phyloP scores from a whole-genome alignment of 1,140 invertebrate genomes.

The Sarcophaga bullata region DNA sequence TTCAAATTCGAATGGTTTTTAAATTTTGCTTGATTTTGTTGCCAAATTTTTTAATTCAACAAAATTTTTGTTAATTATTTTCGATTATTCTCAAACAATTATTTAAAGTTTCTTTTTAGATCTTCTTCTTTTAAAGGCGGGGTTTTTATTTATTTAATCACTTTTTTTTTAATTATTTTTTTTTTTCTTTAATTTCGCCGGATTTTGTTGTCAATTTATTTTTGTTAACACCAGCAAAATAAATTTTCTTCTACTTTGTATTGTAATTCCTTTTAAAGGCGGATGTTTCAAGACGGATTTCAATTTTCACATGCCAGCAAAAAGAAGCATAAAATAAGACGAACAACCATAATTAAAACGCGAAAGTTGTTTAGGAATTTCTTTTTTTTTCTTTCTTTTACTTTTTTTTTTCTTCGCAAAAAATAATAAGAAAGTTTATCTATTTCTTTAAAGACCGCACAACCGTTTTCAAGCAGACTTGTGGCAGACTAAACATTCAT shows the following conservation, averaged over 20 bases:
- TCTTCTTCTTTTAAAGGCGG: neutral
- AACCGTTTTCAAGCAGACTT: constrained; percentile 60
- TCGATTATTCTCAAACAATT: neutral
- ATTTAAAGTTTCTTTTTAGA: neutral
- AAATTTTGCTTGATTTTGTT: neutral
- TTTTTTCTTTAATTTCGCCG: neutral
- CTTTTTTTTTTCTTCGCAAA: constrained; percentile 17
- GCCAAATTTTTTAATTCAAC: neutral
- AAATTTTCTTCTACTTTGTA: neutral
- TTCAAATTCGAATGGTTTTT: neutral
- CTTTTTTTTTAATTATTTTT: neutral
- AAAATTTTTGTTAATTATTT: neutral
- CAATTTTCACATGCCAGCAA: neutral
- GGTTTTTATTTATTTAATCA: neutral
- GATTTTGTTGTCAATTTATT: neutral
- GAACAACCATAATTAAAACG: constrained; percentile 8
- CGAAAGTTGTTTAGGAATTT: constrained; percentile 36
- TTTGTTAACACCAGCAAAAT: neutral
- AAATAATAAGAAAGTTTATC: neutral
- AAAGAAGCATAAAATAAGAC: neutral
- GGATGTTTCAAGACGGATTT: constrained; percentile 36
- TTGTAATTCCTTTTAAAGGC: constrained; percentile 14
- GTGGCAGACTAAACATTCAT: constrained; percentile 60
- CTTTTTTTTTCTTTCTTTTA: constrained; percentile 15
- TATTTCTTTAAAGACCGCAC: constrained; percentile 42